phyloP scores from a whole-genome alignment of 2,888 invertebrate species.

The Scaeva pyrastri region DNA sequence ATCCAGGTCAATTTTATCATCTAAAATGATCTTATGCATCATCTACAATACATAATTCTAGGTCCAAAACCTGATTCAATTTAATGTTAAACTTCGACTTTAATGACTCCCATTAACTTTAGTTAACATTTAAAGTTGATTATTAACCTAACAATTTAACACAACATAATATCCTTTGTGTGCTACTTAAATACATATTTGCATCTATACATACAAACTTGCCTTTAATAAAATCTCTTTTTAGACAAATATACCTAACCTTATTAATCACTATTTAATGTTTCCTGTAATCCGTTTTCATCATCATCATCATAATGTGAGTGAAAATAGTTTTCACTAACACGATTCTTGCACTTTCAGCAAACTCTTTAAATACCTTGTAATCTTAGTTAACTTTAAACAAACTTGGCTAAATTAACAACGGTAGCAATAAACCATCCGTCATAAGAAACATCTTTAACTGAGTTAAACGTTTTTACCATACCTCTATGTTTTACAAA shows the following conservation, averaged over 20 bases:
- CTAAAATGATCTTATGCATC: too few species aligned
- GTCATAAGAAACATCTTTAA: neutral
- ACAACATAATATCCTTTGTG: neutral
- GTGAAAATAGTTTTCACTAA: conserved; percentile 2
- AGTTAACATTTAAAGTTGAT: neutral
- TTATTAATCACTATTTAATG: neutral
- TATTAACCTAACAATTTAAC: neutral
- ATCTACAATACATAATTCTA: too few species aligned
- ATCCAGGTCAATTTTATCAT: too few species aligned
- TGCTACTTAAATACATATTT: neutral
- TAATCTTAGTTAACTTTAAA: neutral
- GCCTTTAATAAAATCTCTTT: neutral
- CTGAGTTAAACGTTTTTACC: conserved; percentile 4
- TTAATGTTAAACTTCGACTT: neutral
- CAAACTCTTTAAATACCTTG: neutral
- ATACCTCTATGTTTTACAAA: neutral
- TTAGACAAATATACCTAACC: neutral
- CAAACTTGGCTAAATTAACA: neutral
- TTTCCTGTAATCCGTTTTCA: conserved; percentile 18
- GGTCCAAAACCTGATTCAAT: neutral
- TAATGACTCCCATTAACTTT: neutral
- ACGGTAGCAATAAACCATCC: neutral
- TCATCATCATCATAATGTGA: neutral
- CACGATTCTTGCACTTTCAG: neutral
- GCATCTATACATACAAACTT: neutral